Evolutionary conservation across 92 coral and sea anemone species (phyloP), one percentile per base, ranked within the genome.

Genomic region (Pocillopora meandrina): DNA sequence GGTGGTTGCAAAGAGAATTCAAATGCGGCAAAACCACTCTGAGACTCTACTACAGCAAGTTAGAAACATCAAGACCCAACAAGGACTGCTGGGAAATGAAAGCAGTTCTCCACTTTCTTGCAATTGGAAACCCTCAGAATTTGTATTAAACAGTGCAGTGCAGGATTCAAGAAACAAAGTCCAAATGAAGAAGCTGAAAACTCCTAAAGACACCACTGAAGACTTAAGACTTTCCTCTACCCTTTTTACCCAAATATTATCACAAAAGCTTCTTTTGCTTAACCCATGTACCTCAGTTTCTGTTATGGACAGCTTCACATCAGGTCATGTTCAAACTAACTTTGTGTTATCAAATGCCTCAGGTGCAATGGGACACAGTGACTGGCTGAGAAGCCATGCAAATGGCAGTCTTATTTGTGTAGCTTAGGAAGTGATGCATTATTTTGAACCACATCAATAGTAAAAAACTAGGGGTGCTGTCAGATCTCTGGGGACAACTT

Each of bases 361-460:
- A 70, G 69, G 20, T 19, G 69, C 77, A 58, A 60, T 73, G 21
- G 36, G 61, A 58, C 60, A 81, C 17, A 70, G 18, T 12, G 23
- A 70, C 69, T 23, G 56, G 74, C 42, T 34, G 55, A 70, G 74
- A 70, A 18, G 74, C 35, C 77, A 21, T 76, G 16, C 80, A 61
- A 76, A 76, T 17, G 12, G 18, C 19, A 81, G 76, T 20, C 68
- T 56, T 17, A 36, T 81, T 81, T 71, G 66, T 59, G 61, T 81
- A 9, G 85, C 70, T 5, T 81, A 12, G 33, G 12, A 34, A 12
- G 1, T 15, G 74, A 5, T 70, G 52, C 35, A 15, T 17, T 35
- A 11, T 34, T 69, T n/a, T 12, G 19, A 69, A 69, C 16, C n/a
- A 18, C 4, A 0, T 12, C 33, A 18, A 5, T 31, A 67, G 71